These are phyloP conservation scores for Tetramorium alpestre DNA, from an alignment of 1,140 invertebrate genomes.

Conservation along the genomic window DNA sequence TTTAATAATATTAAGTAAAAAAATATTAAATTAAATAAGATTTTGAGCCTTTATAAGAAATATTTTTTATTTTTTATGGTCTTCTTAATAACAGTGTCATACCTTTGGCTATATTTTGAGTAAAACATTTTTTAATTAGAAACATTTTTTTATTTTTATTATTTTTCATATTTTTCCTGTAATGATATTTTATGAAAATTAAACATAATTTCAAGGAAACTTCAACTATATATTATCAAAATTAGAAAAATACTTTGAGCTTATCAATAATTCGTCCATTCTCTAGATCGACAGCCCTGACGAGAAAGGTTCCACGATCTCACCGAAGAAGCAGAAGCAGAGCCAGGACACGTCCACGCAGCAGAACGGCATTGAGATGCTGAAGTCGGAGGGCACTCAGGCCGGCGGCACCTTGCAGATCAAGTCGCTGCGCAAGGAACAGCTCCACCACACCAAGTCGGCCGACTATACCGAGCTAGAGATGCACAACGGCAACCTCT, in stretches of 20 bases:
- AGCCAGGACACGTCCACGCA: conserved; percentile 86
- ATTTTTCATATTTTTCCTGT: background rate
- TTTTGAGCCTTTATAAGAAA: background rate
- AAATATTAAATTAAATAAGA: background rate
- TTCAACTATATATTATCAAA: background rate
- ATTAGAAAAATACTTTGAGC: background rate
- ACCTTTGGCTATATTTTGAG: background rate
- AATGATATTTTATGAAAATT: conserved; percentile 1
- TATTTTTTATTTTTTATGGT: background rate
- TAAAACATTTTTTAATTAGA: background rate
- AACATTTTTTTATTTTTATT: background rate
- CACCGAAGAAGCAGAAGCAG: conserved; percentile 83
- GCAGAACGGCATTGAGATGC: conserved; percentile 84
- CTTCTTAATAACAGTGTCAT: background rate
- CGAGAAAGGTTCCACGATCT: conserved; percentile 82
- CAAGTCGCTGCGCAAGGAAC: conserved; percentile 89
- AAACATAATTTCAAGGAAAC: background rate
- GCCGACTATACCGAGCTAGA: conserved; percentile 92
- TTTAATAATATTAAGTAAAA: background rate
- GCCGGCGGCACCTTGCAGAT: conserved; percentile 89
- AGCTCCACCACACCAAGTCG: conserved; percentile 90
- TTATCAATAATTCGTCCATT: background rate
- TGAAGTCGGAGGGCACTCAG: conserved; percentile 93
- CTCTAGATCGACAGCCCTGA: conserved; percentile 85
- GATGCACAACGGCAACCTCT: conserved; percentile 87